A percentile compares a stretch with the other conserved stretches of the same genome.
These are phyloP conservation scores for Polydrusus tereticollis DNA, from an alignment of 2,888 invertebrate species.

Conservation along the genomic window DNA sequence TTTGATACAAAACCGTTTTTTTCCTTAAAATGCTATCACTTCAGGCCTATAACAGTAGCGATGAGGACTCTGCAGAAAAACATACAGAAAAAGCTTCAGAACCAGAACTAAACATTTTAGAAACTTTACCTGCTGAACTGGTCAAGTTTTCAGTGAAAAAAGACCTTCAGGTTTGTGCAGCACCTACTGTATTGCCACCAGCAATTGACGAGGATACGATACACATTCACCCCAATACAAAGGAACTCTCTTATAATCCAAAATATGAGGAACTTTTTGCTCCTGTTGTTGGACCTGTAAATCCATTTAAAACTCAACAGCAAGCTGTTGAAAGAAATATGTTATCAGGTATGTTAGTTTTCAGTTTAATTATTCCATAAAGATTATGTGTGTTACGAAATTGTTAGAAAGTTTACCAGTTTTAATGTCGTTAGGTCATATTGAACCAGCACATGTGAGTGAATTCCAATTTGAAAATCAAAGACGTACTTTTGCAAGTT, in stretches of 20 bases:
- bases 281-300: constrained; percentile 90
- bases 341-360: constrained; percentile 73
- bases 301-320: constrained; percentile 93
- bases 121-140: constrained; percentile 66
- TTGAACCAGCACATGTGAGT: constrained; percentile 95
- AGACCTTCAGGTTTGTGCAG: constrained; percentile 80
- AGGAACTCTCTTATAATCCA: constrained; percentile 91
- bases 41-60: constrained; percentile 80
- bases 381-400: not conserved
- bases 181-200: constrained; percentile 86
- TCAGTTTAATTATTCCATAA: not conserved
- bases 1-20: not conserved
- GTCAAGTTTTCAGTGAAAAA: constrained; percentile 73
- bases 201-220: constrained; percentile 78
- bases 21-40: constrained; percentile 75
- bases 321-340: constrained; percentile 91
- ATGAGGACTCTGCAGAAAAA: constrained; percentile 69
- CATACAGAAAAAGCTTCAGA: constrained; percentile 4
- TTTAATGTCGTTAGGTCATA: constrained; percentile 71
- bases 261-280: constrained; percentile 95
- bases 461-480: constrained; percentile 98
- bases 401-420: not conserved
- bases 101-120: not conserved
- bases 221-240: constrained; percentile 82
- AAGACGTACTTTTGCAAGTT: constrained; percentile 92